Conservation (phyloP, 1,140 invertebrate genomes). For the Sesamia nonagrioides region DNA sequence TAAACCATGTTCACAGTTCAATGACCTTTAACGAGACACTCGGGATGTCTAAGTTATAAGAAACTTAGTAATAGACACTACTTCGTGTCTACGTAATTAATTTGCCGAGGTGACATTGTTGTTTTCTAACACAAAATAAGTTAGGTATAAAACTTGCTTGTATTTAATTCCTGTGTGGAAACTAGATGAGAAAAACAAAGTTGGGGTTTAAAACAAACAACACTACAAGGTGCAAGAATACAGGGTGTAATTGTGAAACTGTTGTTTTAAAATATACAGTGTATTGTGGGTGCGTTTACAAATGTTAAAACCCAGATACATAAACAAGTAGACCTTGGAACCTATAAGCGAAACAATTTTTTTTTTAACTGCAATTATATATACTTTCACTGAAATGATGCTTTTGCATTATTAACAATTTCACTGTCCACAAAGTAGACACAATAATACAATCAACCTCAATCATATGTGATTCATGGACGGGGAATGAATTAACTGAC, state of each 20-base stretch:
- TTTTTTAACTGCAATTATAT: too few relatives aligned
- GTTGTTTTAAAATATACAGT: too few relatives aligned
- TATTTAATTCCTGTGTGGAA: slow-evolving; percentile 11
- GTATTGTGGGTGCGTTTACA: too few relatives aligned
- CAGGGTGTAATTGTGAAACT: slow-evolving; percentile 3
- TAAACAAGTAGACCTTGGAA: too few relatives aligned
- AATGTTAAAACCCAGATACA: too few relatives aligned
- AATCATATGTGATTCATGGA: too few relatives aligned
- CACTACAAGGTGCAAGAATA: not conserved
- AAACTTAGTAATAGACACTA: slow-evolving; percentile 28
- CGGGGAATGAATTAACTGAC: too few relatives aligned
- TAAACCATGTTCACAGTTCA: slow-evolving; percentile 4
- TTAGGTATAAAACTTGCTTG: not conserved
- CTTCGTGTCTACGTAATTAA: slow-evolving; percentile 16
- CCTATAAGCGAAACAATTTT: too few relatives aligned
- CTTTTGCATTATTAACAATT: too few relatives aligned
- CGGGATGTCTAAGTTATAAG: slow-evolving; percentile 27
- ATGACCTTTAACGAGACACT: slow-evolving; percentile 23
- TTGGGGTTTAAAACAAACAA: slow-evolving; percentile 16
- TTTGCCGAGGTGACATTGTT: slow-evolving; percentile 26
- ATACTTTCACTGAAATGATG: too few relatives aligned
- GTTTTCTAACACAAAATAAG: slow-evolving; percentile 18
- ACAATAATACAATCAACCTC: too few relatives aligned
- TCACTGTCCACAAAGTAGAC: too few relatives aligned
- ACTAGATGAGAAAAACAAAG: slow-evolving; percentile 9